Base-by-base conservation (phyloP, 2,888 invertebrate species). In the Gastracanthus pulcherrimus region DNA sequence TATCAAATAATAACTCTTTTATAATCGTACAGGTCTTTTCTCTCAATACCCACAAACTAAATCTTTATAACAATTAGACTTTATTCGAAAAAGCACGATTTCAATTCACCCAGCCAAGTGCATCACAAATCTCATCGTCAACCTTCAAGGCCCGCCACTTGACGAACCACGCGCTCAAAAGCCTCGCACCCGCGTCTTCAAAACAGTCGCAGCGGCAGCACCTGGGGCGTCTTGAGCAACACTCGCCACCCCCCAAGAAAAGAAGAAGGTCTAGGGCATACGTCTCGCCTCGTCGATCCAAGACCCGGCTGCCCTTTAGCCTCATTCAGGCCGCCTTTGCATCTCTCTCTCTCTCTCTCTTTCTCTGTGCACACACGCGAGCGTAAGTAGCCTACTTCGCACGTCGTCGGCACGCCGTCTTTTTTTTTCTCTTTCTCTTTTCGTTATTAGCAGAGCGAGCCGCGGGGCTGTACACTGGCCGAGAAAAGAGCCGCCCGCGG, bases 201-300 rank as follows among this genome's bases (percentile, higher is more conserved):
- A 2, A 48, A n/a, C 19, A 19, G 51, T 29, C n/a, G 48, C 23
- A 60, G 48, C 36, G 6, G 41, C 31, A 75, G 45, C n/a, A n/a
- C n/a, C n/a, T n/a, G n/a, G n/a, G n/a, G n/a, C n/a, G n/a, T n/a
- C n/a, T n/a, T n/a, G n/a, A n/a, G n/a, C n/a, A n/a, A n/a, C n/a
- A n/a, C n/a, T n/a, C n/a, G n/a, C n/a, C n/a, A n/a, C n/a, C n/a
- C n/a, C n/a, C n/a, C n/a, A 51, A 23, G 23, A 48, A 9, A 23
- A 51, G 51, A 70, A 70, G 62, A 72, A 72, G 51, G 66, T 67
- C 71, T 78, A 78, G 78, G 64, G 48, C 38, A 38, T 16, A 58
- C 23, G 69, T 69, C 64, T 31, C 45, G 55, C 3, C 19, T 1
- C 51, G 23, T 51, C 23, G 23, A 23, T 51, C 23, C 55, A 13